A percentile compares a stretch with the other conserved stretches of the same genome.
Evolutionary conservation across 2,888 invertebrate species (phyloP).

Genomic region (Minunthozetes semirufus): DNA sequence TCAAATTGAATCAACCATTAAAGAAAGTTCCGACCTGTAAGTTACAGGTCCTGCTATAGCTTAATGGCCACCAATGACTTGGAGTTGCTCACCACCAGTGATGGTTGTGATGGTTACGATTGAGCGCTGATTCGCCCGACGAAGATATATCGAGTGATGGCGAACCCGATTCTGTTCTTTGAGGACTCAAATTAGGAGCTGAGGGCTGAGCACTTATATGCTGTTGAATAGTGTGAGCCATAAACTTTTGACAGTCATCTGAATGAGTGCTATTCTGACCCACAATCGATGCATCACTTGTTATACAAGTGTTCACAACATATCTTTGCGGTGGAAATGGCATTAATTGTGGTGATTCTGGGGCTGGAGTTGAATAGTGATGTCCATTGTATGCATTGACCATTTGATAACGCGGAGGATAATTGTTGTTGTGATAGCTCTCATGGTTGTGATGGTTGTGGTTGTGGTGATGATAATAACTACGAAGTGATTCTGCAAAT

Average conservation of each 20-base stretch:
- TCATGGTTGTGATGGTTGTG: background rate
- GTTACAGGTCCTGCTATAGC: no score
- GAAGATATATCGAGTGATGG: background rate
- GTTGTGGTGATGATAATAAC: conserved; percentile 1
- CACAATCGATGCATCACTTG: background rate
- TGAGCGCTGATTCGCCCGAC: background rate
- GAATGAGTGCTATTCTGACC: background rate
- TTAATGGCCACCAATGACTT: no score
- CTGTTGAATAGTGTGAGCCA: background rate
- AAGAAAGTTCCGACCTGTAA: no score
- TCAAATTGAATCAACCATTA: no score
- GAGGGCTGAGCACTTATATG: background rate
- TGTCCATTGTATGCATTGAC: background rate
- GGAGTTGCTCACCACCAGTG: background rate
- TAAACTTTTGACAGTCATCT: background rate
- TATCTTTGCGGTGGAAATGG: background rate
- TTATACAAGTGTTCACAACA: background rate
- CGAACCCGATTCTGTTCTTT: background rate
- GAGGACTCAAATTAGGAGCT: background rate
- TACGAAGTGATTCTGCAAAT: background rate
- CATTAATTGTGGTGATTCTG: background rate
- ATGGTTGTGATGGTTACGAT: background rate
- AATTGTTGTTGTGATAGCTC: background rate
- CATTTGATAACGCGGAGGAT: background rate
- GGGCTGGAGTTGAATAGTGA: background rate